Conservation (phyloP, 2,797 vertebrate genomes). For the Tapera naevia region DNA sequence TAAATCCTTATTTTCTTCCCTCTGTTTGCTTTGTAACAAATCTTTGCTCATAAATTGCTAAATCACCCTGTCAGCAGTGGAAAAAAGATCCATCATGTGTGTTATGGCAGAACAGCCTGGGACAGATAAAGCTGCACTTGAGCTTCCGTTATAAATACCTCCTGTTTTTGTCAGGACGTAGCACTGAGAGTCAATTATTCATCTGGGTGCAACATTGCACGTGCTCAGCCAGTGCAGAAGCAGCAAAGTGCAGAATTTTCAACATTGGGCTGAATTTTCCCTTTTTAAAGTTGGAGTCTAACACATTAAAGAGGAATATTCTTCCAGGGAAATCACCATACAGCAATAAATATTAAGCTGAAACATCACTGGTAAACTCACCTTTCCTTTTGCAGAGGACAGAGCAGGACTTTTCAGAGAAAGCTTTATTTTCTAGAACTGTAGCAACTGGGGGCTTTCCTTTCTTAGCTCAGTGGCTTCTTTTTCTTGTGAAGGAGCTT, state of each 20-base stretch:
- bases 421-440: neutral
- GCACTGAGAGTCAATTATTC: no score
- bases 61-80: neutral
- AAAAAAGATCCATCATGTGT: neutral
- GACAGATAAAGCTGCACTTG: neutral
- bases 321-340: neutral
- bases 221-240: neutral
- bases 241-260: neutral
- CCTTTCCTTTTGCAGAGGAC: neutral
- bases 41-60: neutral
- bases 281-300: neutral
- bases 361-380: neutral
- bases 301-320: neutral
- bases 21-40: neutral
- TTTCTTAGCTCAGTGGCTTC: neutral
- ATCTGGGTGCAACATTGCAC: neutral
- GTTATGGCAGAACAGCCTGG: neutral
- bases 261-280: rapidly evolving
- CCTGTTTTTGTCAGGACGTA: neutral
- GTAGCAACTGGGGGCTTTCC: neutral
- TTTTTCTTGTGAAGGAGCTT: neutral
- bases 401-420: neutral
- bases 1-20: neutral
- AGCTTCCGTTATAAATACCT: neutral
- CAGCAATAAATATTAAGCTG: neutral